Evolutionary conservation across 1,140 invertebrate genomes (phyloP).

Genomic region (Pristionchus pacificus): DNA sequence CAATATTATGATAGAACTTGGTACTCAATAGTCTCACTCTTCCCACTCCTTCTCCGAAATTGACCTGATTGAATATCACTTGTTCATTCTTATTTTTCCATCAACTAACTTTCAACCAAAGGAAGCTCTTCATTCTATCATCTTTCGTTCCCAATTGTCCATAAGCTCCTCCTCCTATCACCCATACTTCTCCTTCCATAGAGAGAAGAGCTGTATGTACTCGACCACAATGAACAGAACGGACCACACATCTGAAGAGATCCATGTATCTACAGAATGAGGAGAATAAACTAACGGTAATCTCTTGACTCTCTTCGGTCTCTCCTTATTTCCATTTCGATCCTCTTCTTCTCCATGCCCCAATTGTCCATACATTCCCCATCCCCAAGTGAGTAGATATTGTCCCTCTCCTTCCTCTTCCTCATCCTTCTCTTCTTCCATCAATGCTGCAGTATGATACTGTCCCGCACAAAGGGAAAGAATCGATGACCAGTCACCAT

Average conservation of each 20-base stretch:
- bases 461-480: constrained; percentile 40
- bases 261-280: not conserved
- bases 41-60: too few relatives aligned
- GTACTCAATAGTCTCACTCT: constrained; percentile 9
- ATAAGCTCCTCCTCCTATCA: constrained; percentile 22
- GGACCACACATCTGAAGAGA: not conserved
- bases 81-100: too few relatives aligned
- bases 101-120: not conserved
- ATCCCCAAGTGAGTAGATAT: constrained; percentile 43
- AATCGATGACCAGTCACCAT: constrained; percentile 27
- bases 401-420: too few relatives aligned
- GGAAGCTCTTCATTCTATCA: constrained; percentile 18
- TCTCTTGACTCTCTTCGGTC: constrained; percentile 21
- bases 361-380: constrained; percentile 48
- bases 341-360: constrained; percentile 20
- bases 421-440: too few relatives aligned
- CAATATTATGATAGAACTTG: constrained; percentile 25
- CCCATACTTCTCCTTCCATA: constrained; percentile 10
- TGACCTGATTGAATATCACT: too few relatives aligned
- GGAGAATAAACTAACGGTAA: constrained; percentile 3
- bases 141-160: constrained; percentile 25
- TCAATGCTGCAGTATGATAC: constrained; percentile 48
- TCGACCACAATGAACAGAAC: constrained; percentile 20
- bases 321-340: not conserved
- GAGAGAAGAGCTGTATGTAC: constrained; percentile 27